Percentiles rank a stretch among this genome's conserved stretches.
These are phyloP conservation scores for Nycteola revayana DNA, from an alignment of 2,888 invertebrate species.

Conservation along the genomic window DNA sequence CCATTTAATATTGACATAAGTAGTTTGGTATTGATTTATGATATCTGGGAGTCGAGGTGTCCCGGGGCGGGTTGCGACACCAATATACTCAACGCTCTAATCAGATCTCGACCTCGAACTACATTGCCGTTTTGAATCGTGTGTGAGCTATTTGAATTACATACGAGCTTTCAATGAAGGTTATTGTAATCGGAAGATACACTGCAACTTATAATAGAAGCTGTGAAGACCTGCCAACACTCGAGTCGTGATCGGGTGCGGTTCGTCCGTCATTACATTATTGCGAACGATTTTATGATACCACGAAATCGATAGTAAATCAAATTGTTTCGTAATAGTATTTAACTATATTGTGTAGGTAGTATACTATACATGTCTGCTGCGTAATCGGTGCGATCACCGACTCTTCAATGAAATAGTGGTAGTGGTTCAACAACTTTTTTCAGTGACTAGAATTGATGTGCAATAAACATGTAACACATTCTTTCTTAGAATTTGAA, in stretches of 20 bases:
- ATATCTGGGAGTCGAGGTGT: slow-evolving; percentile 33
- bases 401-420: too few relatives aligned
- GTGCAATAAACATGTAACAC: too few relatives aligned
- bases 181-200: slow-evolving; percentile 34
- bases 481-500: too few relatives aligned
- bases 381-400: too few relatives aligned
- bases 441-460: too few relatives aligned
- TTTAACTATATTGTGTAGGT: slow-evolving; percentile 1
- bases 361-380: too few relatives aligned
- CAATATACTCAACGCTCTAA: slow-evolving; percentile 45
- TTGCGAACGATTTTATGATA: slow-evolving; percentile 18
- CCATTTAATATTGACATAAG: slow-evolving; percentile 21
- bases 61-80: slow-evolving; percentile 55
- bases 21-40: slow-evolving; percentile 24
- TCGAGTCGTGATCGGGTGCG: slow-evolving; percentile 34
- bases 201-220: slow-evolving; percentile 4
- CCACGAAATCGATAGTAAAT: slow-evolving; percentile 14
- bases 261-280: slow-evolving; percentile 25
- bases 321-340: slow-evolving; percentile 13
- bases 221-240: background rate
- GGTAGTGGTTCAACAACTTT: too few relatives aligned
- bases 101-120: slow-evolving; percentile 54
- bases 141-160: slow-evolving; percentile 56
- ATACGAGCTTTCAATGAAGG: slow-evolving; percentile 39
- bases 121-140: slow-evolving; percentile 52